phyloP scores from a whole-genome alignment of 2,797 vertebrate genomes.

The Lepus townsendii region DNA sequence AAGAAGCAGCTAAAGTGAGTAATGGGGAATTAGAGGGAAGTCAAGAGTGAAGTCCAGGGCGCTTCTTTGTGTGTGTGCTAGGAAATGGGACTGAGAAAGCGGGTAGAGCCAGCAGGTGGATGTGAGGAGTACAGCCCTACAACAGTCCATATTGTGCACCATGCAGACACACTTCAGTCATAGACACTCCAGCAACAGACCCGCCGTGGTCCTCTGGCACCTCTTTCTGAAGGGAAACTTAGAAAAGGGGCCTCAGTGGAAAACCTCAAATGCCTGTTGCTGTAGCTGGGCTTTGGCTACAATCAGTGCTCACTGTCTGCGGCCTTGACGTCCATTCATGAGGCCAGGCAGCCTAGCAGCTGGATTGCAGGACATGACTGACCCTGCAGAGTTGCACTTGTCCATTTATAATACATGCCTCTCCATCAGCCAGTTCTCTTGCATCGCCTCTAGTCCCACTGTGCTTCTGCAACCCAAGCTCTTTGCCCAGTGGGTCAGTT shows the following conservation, averaged over 20 bases:
- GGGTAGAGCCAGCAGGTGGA: too few relatives aligned
- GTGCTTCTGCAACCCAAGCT: background rate
- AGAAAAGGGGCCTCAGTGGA: background rate
- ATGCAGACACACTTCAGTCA: too few relatives aligned
- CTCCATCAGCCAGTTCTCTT: background rate
- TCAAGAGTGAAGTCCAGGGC: background rate
- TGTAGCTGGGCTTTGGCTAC: too few relatives aligned
- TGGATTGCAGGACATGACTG: background rate
- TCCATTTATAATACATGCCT: background rate
- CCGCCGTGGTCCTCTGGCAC: accelerated
- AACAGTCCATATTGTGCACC: background rate
- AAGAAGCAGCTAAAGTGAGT: background rate
- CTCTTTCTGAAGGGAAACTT: background rate
- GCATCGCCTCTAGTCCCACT: background rate
- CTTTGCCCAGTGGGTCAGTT: background rate
- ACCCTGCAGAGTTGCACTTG: background rate
- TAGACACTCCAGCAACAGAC: too few relatives aligned
- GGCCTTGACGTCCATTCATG: background rate
- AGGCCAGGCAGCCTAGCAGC: background rate
- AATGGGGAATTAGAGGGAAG: background rate
- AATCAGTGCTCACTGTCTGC: background rate
- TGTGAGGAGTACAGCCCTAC: background rate
- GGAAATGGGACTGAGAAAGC: background rate
- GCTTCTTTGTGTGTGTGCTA: background rate
- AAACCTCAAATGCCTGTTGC: background rate